Percentiles rank a stretch among this genome's conserved stretches.
Evolutionary conservation across 2,888 invertebrate genomes (phyloP).

Genomic region (Tanypteryx hageni): DNA sequence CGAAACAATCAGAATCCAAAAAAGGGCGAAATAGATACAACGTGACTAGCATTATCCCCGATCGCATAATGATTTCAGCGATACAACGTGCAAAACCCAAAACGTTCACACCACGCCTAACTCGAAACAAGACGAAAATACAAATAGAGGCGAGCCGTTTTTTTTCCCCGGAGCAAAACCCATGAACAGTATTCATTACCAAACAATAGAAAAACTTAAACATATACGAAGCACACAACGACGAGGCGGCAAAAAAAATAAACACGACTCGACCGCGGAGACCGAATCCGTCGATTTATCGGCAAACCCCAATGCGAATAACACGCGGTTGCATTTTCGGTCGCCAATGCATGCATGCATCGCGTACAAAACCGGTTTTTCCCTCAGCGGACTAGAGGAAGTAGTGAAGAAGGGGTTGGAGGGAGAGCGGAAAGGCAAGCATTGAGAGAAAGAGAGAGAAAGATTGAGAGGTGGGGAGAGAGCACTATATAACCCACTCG

Average conservation of each 20-base stretch:
- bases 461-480: constrained; percentile 8
- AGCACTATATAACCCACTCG: not conserved
- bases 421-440: not conserved
- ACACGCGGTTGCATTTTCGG: constrained; percentile 18
- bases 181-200: constrained; percentile 9
- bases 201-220: constrained; percentile 3
- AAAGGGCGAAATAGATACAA: not conserved
- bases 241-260: not conserved
- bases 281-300: constrained; percentile 12
- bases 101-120: not conserved
- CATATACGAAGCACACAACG: not conserved
- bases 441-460: constrained; percentile 29
- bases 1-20: not conserved
- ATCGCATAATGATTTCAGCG: not conserved
- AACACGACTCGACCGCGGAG: not conserved
- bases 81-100: not conserved
- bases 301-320: not conserved
- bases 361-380: not conserved
- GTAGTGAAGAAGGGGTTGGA: constrained; percentile 47
- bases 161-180: not conserved
- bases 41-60: not conserved
- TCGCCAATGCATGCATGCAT: not conserved
- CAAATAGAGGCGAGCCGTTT: not conserved
- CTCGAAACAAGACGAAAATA: not conserved
- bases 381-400: constrained; percentile 51